These are phyloP conservation scores for Scaptomyza polygonia DNA, from an alignment of 2,888 invertebrate genomes.

Conservation along the genomic window DNA sequence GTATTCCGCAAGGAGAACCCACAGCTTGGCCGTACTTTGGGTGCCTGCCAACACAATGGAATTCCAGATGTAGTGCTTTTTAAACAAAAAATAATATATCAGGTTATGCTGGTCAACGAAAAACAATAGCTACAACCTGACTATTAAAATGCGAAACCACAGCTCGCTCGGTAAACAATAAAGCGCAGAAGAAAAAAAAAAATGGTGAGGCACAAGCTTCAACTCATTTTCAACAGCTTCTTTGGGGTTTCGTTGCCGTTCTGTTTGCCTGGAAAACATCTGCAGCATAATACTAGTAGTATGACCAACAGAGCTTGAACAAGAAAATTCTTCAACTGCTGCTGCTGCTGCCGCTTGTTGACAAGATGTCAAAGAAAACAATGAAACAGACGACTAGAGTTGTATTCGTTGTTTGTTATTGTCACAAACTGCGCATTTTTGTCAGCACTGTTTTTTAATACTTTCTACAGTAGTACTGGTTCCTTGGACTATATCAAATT, in stretches of 20 bases:
- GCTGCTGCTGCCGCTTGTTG: constrained; percentile 32
- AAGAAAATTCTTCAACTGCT: constrained; percentile 21
- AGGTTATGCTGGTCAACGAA: constrained; percentile 32
- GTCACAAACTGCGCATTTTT: constrained; percentile 4
- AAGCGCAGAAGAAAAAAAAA: not conserved
- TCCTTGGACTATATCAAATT: not conserved
- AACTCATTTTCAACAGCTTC: not conserved
- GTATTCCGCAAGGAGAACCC: not conserved
- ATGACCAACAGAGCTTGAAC: constrained; percentile 30
- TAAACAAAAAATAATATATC: constrained; percentile 18
- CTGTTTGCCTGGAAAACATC: constrained; percentile 16
- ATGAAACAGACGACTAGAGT: constrained; percentile 29
- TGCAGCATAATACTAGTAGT: constrained; percentile 27
- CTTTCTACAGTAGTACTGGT: not conserved
- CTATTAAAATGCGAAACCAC: constrained; percentile 27
- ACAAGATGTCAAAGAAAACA: constrained; percentile 58
- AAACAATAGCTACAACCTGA: constrained; percentile 36
- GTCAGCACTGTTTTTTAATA: constrained; percentile 4
- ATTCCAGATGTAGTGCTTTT: constrained; percentile 14
- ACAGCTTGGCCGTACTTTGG: not conserved
- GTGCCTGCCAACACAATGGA: constrained; percentile 2
- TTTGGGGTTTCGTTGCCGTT: not conserved
- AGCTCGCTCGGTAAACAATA: constrained; percentile 22
- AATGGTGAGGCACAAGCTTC: not conserved
- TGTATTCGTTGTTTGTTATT: not conserved